Conservation (phyloP, 2,113 vertebrate species). For the Actinemys pallida region DNA sequence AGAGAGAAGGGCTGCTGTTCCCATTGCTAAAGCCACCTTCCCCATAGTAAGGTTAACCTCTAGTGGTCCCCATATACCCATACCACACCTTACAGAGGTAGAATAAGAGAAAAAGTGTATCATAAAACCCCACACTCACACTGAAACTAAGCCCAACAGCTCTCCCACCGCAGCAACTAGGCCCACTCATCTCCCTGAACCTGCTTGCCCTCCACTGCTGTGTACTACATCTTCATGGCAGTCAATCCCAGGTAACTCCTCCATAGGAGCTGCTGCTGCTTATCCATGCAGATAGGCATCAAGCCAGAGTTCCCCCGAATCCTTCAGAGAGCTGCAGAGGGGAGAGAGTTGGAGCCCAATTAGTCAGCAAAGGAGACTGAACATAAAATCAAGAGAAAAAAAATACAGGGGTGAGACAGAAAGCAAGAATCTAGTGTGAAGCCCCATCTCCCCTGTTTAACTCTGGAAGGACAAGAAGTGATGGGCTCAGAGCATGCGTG, state of each 20-base stretch:
- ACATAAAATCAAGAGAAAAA: too few relatives aligned
- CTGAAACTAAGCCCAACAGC: neutral
- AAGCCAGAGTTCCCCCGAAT: slow-evolving; percentile 87
- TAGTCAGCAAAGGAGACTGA: neutral
- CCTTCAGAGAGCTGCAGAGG: slow-evolving; percentile 82
- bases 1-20: neutral
- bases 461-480: too few relatives aligned
- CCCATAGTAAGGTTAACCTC: neutral
- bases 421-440: too few relatives aligned
- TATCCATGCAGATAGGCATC: slow-evolving; percentile 86
- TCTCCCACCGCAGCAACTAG: slow-evolving; percentile 21
- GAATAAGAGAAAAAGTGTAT: neutral
- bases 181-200: slow-evolving; percentile 14
- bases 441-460: too few relatives aligned
- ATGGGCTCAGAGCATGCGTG: too few relatives aligned
- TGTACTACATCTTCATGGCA: slow-evolving; percentile 24
- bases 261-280: slow-evolving; percentile 25
- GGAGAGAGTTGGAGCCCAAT: neutral
- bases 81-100: neutral
- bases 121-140: neutral
- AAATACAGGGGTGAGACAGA: too few relatives aligned
- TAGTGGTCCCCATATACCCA: neutral
- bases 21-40: neutral
- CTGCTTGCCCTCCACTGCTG: neutral
- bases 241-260: slow-evolving; percentile 27